These are phyloP conservation scores for Egretta garzetta DNA, from an alignment of 2,113 vertebrate genomes.

Conservation along the genomic window DNA sequence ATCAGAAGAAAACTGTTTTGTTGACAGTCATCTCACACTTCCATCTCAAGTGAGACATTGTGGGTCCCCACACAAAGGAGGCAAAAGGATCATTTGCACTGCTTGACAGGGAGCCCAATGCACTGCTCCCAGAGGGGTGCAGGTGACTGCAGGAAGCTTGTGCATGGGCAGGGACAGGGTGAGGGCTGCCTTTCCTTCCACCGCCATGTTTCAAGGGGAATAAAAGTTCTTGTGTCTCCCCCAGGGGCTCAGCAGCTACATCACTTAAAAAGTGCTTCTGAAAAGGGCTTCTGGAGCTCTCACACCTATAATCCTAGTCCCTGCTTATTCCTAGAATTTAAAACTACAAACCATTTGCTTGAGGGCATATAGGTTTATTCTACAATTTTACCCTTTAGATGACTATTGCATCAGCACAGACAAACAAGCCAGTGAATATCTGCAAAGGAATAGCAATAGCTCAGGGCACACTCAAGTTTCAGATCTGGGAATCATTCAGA, in stretches of 20 bases:
- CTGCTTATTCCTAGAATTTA: not conserved
- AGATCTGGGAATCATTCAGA: not conserved
- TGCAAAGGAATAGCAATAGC: not conserved
- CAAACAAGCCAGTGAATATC: not conserved
- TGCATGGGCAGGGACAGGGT: not conserved
- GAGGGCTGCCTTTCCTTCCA: not conserved
- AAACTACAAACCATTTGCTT: not conserved
- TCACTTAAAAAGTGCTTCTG: too few species aligned
- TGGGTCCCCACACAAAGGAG: not conserved
- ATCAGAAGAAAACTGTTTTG: not conserved
- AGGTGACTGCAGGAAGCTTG: too few species aligned
- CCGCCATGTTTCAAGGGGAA: rapidly evolving
- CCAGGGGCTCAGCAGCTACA: not conserved
- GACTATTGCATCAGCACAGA: not conserved
- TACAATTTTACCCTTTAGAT: not conserved
- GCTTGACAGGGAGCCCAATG: rapidly evolving
- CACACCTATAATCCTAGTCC: not conserved
- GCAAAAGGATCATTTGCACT: not conserved
- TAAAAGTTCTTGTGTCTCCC: not conserved
- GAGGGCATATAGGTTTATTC: not conserved
- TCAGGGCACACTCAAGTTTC: not conserved
- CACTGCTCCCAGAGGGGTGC: not conserved
- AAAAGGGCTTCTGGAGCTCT: not conserved
- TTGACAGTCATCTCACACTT: not conserved
- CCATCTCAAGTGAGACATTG: not conserved